phyloP scores from a whole-genome alignment of 2,113 vertebrate genomes.

The Macquaria ambigua region DNA sequence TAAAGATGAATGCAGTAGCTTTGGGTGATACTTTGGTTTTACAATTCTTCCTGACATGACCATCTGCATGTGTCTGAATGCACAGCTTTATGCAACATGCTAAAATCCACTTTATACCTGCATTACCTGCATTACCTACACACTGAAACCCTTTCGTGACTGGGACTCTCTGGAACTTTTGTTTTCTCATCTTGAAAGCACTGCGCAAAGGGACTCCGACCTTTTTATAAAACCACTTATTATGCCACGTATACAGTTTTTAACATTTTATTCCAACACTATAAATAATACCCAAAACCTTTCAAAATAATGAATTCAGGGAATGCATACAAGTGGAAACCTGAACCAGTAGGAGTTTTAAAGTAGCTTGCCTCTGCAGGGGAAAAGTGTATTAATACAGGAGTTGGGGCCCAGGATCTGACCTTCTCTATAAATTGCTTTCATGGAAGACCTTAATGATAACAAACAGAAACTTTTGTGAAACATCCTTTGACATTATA shows the following conservation, averaged over 20 bases:
- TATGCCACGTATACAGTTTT: slow-evolving; percentile 45
- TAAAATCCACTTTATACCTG: neutral
- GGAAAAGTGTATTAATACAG: slow-evolving; percentile 33
- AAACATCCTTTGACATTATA: slow-evolving; percentile 30
- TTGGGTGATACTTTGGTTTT: slow-evolving; percentile 28
- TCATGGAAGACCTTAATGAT: slow-evolving; percentile 30
- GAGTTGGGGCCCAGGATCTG: slow-evolving; percentile 30
- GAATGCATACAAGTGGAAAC: slow-evolving; percentile 52
- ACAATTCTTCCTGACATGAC: slow-evolving; percentile 14
- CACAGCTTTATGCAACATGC: slow-evolving; percentile 21
- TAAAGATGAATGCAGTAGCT: slow-evolving; percentile 56
- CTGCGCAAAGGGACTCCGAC: neutral
- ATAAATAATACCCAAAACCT: slow-evolving; percentile 70
- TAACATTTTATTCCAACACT: slow-evolving; percentile 47
- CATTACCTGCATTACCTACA: neutral
- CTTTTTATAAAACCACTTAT: slow-evolving; percentile 26
- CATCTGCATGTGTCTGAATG: slow-evolving; percentile 5
- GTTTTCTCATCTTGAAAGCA: slow-evolving; percentile 26
- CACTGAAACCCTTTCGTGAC: neutral
- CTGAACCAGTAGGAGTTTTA: slow-evolving; percentile 25
- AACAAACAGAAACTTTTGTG: slow-evolving; percentile 36
- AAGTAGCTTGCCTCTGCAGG: slow-evolving; percentile 42
- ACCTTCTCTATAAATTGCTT: slow-evolving; percentile 50
- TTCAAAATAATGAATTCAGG: slow-evolving; percentile 68
- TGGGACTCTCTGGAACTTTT: slow-evolving; percentile 18